Percentiles rank a stretch among this genome's conserved stretches.
These are phyloP conservation scores for Melanerpes formicivorus DNA, from an alignment of 2,113 vertebrate genomes.

Conservation along the genomic window DNA sequence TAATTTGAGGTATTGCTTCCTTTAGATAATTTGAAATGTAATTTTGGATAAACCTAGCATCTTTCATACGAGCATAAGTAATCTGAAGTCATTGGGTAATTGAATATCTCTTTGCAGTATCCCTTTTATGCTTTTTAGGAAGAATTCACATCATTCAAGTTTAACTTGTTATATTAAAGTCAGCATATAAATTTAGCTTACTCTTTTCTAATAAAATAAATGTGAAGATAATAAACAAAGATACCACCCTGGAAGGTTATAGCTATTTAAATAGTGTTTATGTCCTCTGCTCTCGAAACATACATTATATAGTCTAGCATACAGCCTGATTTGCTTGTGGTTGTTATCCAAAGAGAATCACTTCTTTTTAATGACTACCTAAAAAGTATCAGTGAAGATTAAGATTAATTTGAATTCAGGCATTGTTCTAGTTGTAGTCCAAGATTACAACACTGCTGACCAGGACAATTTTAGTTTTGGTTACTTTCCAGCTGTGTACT, in stretches of 20 bases:
- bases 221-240: not conserved
- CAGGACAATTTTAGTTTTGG: not conserved
- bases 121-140: not conserved
- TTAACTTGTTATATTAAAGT: not conserved
- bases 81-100: not conserved
- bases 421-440: not conserved
- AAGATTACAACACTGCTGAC: not conserved
- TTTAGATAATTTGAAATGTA: not conserved
- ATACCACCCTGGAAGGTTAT: not conserved
- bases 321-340: not conserved
- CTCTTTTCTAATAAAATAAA: not conserved
- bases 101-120: not conserved
- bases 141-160: not conserved
- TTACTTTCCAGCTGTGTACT: not conserved
- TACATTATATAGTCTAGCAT: not conserved
- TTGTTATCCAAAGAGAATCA: not conserved
- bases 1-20: not conserved
- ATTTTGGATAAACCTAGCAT: not conserved
- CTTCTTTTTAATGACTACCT: not conserved
- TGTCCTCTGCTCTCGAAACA: not conserved
- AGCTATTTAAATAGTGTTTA: not conserved
- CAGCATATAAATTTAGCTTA: not conserved
- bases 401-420: not conserved
- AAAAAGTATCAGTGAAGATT: not conserved
- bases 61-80: not conserved